A percentile compares a stretch with the other conserved stretches of the same genome.
Conservation (phyloP, 2,888 invertebrate genomes). For the Drosophila glabriapex region DNA sequence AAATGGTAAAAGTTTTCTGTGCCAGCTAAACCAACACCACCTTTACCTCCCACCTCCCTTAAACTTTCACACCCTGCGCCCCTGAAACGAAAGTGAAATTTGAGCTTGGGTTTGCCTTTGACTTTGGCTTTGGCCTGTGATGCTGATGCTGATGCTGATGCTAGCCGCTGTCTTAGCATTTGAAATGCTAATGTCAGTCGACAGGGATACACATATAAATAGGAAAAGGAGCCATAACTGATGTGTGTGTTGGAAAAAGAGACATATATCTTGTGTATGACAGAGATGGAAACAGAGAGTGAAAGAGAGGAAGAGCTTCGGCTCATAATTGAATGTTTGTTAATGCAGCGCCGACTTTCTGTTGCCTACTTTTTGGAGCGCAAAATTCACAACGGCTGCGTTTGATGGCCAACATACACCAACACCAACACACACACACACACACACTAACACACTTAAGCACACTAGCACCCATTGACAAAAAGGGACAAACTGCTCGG, state of each 20-base stretch:
- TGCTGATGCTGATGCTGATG: conserved; percentile 19
- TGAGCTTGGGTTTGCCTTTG: conserved; percentile 8
- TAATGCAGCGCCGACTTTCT: conserved; percentile 58
- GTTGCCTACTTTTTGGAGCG: conserved; percentile 46
- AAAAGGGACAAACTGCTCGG: conserved; percentile 65
- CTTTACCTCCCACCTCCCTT: background rate
- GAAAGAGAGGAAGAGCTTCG: conserved; percentile 7
- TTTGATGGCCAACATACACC: conserved; percentile 41
- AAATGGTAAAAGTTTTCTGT: conserved; percentile 74
- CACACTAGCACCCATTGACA: conserved; percentile 6
- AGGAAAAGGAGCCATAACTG: background rate
- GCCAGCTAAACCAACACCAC: background rate
- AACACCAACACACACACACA: conserved; percentile 8
- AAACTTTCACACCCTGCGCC: background rate
- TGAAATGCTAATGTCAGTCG: conserved; percentile 70
- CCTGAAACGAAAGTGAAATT: conserved; percentile 18
- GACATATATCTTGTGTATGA: background rate
- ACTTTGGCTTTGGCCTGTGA: conserved; percentile 16
- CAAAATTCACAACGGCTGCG: conserved; percentile 44
- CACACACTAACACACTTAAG: background rate
- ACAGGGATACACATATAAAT: conserved; percentile 16
- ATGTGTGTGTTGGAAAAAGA: background rate
- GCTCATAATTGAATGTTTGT: conserved; percentile 72
- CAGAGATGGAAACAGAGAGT: background rate
- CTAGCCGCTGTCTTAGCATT: conserved; percentile 45